A percentile compares a stretch with the other conserved stretches of the same genome.
phyloP scores from a whole-genome alignment of 2,888 invertebrate species.

The Glyphotaelius pellucidus region DNA sequence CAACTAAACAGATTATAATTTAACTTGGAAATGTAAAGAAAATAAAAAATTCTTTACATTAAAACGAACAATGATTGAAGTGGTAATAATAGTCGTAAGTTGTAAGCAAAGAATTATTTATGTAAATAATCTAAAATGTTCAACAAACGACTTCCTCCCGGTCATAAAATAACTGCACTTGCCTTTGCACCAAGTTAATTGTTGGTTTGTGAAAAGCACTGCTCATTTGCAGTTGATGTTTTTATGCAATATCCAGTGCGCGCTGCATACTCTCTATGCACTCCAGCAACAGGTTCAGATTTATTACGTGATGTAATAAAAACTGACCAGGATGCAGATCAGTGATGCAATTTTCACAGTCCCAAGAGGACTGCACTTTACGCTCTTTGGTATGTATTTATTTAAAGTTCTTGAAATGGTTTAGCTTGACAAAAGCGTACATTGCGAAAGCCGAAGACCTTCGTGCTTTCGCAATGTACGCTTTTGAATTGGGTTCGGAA shows the following conservation, averaged over 20 bases:
- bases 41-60: neutral
- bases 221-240: neutral
- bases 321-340: neutral
- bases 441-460: neutral
- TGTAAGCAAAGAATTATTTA: neutral
- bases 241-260: neutral
- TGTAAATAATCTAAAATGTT: neutral
- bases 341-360: neutral
- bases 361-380: neutral
- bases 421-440: neutral
- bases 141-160: slow-evolving; percentile 8
- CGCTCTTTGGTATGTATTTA: neutral
- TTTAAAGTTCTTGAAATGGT: neutral
- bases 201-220: neutral
- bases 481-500: neutral
- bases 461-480: neutral
- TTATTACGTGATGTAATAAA: neutral
- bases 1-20: neutral
- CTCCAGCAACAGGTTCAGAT: neutral
- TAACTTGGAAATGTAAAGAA: too few species aligned
- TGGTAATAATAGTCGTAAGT: neutral
- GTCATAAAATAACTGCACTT: slow-evolving; percentile 7
- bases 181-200: slow-evolving; percentile 18
- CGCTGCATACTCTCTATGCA: neutral
- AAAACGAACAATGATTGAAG: neutral